These are phyloP conservation scores for Cotesia glomerata DNA, from an alignment of 1,140 invertebrate genomes.

Conservation along the genomic window DNA sequence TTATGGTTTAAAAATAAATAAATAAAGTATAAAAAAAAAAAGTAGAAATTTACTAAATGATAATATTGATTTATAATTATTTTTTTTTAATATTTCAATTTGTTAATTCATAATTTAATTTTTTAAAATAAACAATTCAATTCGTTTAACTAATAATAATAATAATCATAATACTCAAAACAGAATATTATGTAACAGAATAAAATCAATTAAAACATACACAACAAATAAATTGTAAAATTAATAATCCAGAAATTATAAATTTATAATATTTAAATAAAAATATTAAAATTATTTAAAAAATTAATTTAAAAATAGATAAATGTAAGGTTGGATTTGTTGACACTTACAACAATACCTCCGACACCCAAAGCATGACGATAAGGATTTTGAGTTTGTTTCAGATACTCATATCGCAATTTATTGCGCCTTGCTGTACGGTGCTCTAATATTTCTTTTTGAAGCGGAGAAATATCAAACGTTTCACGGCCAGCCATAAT, in stretches of 20 bases:
- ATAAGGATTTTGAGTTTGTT: constrained; percentile 71
- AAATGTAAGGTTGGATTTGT: constrained; percentile 17
- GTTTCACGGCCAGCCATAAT: constrained; percentile 29
- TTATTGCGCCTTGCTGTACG: constrained; percentile 64
- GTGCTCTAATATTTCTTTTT: constrained; percentile 63
- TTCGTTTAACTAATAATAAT: too few species aligned
- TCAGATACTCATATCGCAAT: constrained; percentile 73
- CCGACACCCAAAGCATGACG: constrained; percentile 60
- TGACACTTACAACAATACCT: constrained; percentile 67
- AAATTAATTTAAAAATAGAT: constrained; percentile 21
- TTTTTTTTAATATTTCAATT: too few species aligned
- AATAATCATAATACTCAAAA: too few species aligned
- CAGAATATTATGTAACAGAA: too few species aligned
- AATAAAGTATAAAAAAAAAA: too few species aligned
- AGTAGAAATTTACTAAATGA: too few species aligned
- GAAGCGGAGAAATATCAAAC: constrained; percentile 39
- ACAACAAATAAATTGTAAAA: too few species aligned
- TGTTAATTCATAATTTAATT: too few species aligned
- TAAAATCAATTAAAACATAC: too few species aligned
- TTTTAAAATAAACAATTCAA: too few species aligned
- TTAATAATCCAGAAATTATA: not conserved
- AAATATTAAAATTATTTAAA: not conserved
- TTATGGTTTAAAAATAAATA: too few species aligned
- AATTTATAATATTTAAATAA: not conserved
- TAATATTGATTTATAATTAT: too few species aligned